Evolutionary conservation across 2,888 invertebrate species (phyloP).

Genomic region (Cenopis cana): DNA sequence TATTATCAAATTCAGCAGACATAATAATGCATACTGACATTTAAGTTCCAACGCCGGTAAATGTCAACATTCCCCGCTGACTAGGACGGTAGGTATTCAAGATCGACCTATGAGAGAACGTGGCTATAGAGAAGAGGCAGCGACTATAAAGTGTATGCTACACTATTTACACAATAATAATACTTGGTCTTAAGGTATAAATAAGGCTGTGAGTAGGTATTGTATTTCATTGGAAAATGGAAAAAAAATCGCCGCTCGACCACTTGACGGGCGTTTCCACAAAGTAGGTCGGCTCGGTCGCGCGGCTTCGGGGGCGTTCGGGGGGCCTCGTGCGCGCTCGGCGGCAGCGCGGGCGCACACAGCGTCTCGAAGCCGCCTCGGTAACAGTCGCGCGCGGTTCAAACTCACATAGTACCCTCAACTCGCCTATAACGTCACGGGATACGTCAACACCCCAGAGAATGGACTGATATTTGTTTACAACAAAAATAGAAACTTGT

Average conservation of each 20-base stretch:
- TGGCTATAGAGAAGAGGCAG: not conserved
- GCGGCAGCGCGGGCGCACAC: constrained; percentile 72
- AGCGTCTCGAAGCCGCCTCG: constrained; percentile 69
- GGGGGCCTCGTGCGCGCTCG: constrained; percentile 62
- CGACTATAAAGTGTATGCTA: not conserved
- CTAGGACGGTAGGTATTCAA: not conserved
- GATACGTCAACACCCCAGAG: constrained; percentile 61
- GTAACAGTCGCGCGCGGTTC: constrained; percentile 66
- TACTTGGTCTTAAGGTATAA: constrained; percentile 35
- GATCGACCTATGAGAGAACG: not conserved
- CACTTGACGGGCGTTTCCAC: constrained; percentile 69
- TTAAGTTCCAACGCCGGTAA: constrained; percentile 21
- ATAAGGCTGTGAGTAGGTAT: constrained; percentile 52
- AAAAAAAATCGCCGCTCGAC: constrained; percentile 76
- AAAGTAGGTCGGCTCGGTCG: constrained; percentile 79
- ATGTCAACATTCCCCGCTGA: constrained; percentile 33
- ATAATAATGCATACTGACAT: constrained; percentile 32
- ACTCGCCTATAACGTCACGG: constrained; percentile 67
- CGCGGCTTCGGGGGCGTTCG: constrained; percentile 68
- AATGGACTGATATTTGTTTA: constrained; percentile 66
- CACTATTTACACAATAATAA: constrained; percentile 9
- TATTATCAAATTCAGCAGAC: not conserved
- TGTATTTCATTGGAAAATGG: constrained; percentile 81
- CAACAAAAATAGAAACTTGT: constrained; percentile 47
- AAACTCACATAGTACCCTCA: constrained; percentile 55